Conservation (phyloP, 2,797 vertebrate genomes). For the Sebastes melanostomus region DNA sequence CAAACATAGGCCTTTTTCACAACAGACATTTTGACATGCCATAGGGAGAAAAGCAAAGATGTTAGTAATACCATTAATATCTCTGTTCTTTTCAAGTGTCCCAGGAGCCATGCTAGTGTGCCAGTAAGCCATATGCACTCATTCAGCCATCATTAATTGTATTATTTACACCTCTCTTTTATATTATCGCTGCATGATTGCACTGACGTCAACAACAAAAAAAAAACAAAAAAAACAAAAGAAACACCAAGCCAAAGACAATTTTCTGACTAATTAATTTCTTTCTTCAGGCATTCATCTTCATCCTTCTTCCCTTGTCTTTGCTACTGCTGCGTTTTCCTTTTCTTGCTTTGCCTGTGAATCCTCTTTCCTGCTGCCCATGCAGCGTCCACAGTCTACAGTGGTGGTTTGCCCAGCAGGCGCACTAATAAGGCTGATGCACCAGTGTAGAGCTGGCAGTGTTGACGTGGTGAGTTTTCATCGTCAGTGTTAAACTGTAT, state of each 20-base stretch:
- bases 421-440: conserved; percentile 10
- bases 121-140: neutral
- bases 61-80: neutral
- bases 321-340: neutral
- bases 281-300: neutral
- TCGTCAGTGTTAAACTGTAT: conserved; percentile 27
- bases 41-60: neutral
- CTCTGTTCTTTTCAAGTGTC: neutral
- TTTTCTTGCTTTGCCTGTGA: neutral
- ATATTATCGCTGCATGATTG: neutral
- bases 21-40: neutral
- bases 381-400: neutral
- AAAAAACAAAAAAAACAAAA: neutral
- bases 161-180: neutral
- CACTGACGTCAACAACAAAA: neutral
- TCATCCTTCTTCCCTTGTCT: neutral
- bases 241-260: neutral
- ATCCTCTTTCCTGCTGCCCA: neutral
- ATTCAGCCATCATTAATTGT: neutral
- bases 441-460: neutral
- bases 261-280: neutral
- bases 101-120: neutral
- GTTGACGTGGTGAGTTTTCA: conserved; percentile 4
- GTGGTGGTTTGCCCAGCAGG: neutral
- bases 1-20: neutral